Percentiles rank a stretch among this genome's conserved stretches.
Conservation (phyloP, 64 coral and sea anemone genomes). For the Exaiptasia diaphana region DNA sequence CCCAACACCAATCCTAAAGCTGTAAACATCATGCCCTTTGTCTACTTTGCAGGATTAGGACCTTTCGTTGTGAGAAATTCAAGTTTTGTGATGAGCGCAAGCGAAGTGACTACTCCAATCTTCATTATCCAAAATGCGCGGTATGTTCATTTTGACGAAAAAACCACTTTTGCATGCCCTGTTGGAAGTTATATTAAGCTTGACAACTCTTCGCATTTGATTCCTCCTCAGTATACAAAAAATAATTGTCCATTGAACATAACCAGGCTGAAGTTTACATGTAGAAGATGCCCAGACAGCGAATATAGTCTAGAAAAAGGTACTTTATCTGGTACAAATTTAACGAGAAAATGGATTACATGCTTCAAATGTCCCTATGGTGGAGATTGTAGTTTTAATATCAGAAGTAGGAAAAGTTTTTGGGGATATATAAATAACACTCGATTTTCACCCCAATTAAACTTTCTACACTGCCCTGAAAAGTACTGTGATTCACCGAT, state of each 20-base stretch:
- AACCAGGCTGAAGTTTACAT: constrained; percentile 1
- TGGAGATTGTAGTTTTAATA: constrained; percentile 30
- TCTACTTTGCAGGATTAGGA: constrained; percentile 10
- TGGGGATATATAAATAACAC: constrained; percentile 39
- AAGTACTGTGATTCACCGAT: constrained; percentile 27
- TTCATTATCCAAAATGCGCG: constrained; percentile 14
- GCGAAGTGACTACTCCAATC: background rate
- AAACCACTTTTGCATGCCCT: constrained; percentile 25
- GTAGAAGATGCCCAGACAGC: constrained; percentile 30
- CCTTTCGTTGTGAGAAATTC: constrained; percentile 23
- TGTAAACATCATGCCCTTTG: constrained; percentile 3
- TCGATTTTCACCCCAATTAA: background rate
- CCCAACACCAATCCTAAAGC: background rate
- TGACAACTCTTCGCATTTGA: background rate
- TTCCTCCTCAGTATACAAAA: background rate
- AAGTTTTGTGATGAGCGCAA: background rate
- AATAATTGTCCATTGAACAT: constrained; percentile 19
- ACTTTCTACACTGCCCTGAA: constrained; percentile 47
- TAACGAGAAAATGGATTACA: background rate
- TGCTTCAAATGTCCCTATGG: constrained; percentile 62
- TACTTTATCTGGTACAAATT: background rate
- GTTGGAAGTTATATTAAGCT: constrained; percentile 32
- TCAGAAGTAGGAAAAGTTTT: constrained; percentile 39
- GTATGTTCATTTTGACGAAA: constrained; percentile 19
- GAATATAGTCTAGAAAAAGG: constrained; percentile 67